Base-by-base conservation (phyloP, 2,113 vertebrate genomes). In the Ceuthmochares aereus region DNA sequence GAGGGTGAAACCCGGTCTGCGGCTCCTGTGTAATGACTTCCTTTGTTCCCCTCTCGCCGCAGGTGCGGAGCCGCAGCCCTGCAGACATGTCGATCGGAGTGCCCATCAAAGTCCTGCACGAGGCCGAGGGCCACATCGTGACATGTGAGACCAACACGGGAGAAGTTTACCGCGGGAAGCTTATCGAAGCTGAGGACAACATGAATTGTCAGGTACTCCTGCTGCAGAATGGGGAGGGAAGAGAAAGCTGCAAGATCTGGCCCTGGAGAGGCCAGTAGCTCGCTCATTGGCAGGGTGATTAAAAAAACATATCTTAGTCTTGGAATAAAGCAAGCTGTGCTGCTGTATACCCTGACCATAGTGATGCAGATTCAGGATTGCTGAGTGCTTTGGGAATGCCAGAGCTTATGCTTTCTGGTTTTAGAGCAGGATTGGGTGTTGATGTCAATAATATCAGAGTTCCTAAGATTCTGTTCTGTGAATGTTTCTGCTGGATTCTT, bases 141-240 rank as follows among this genome's bases (percentile, higher is more conserved):
- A 99, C 99, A 0, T 99, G 99, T 11, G 99, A 99, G 96, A 99
- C 99, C 30, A 99, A 99, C 82, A 99, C 99, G 0, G 99, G 99
- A 2, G 99, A 99, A 56, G 99, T 99, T 18, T 99, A 99, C 83
- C 97, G 99, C 23, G 99, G 99, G 43, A 99, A 99, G 83, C 98
- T 99, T 18, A 99, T 99, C 1, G 99, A 99, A 93, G 99, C 99
- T 0, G 99, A 99, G 81, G 99, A 99, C 97, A 99, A 99, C 98
- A 99, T 99, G 99, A 99, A 99, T 93, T 99, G 99, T 92, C 99
- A 99, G 99, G 99, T 99, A 95, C 6, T 13, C 4, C 17, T n/a
- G 30, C n/a, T 45, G 36, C n/a, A 20, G 36, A 4, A 29, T 4
- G 22, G 47, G 20, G 45, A 4, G 18, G 3, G 29, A 29, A 30